phyloP scores from a whole-genome alignment of 2,113 vertebrate genomes.

The Ariopsis seemanni region DNA sequence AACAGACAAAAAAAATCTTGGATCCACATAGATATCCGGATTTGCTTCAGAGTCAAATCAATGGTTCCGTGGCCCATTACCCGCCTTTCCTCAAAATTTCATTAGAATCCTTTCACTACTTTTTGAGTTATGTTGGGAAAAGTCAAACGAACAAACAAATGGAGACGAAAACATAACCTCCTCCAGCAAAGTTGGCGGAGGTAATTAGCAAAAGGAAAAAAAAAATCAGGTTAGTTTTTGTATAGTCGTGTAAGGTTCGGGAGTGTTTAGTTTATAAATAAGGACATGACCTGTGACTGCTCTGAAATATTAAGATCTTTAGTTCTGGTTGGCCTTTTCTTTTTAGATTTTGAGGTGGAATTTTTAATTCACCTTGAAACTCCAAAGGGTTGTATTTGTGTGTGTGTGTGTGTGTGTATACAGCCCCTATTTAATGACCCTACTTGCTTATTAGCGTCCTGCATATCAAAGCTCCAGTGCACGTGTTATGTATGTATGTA shows the following conservation, averaged over 20 bases:
- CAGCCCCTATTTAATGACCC: constrained; percentile 38
- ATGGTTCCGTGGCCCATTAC: no score
- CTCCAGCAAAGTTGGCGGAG: no score
- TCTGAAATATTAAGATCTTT: neutral
- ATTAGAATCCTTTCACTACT: no score
- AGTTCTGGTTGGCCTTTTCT: neutral
- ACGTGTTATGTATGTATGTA: constrained; percentile 22
- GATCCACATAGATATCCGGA: no score
- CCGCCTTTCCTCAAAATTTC: no score
- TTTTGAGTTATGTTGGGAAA: no score
- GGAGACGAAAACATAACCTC: no score
- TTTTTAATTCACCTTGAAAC: constrained; percentile 24
- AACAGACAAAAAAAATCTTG: no score
- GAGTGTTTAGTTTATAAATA: neutral
- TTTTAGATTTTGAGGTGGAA: neutral
- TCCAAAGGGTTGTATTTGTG: constrained; percentile 37
- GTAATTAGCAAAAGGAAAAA: neutral
- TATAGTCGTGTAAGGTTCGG: neutral
- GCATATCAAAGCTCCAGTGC: constrained; percentile 50
- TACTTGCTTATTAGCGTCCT: constrained; percentile 41
- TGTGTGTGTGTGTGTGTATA: neutral
- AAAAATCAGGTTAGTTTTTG: neutral
- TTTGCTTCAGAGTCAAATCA: no score
- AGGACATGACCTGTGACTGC: neutral
- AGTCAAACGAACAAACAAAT: no score